Percentiles rank a stretch among this genome's conserved stretches.
Conservation (phyloP, 1,140 invertebrate species). For the Aphelinus atriplicis region DNA sequence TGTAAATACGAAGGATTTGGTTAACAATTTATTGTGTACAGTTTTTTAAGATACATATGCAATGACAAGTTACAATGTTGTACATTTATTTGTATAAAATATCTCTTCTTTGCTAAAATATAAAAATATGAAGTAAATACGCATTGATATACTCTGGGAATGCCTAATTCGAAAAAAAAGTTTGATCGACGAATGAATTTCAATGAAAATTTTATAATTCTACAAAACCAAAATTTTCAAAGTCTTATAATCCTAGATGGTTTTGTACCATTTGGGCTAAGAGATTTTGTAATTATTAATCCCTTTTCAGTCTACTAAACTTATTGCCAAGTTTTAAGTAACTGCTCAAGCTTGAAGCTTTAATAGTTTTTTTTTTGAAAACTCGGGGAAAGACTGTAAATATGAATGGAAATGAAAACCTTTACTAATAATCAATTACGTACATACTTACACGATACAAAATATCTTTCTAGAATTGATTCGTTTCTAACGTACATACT, state of each 20-base stretch:
- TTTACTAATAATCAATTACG: too few relatives aligned
- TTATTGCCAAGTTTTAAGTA: not conserved
- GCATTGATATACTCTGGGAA: constrained; percentile 8
- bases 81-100: constrained; percentile 34
- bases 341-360: too few relatives aligned
- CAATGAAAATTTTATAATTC: not conserved
- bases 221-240: not conserved
- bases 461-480: too few relatives aligned
- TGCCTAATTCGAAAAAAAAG: constrained; percentile 8
- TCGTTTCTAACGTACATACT: too few relatives aligned
- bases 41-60: constrained; percentile 28
- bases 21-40: constrained; percentile 36
- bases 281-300: not conserved
- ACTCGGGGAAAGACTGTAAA: too few relatives aligned
- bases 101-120: constrained; percentile 30
- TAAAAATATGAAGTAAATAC: constrained; percentile 35
- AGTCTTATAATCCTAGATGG: constrained; percentile 8
- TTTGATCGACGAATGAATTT: not conserved
- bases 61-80: constrained; percentile 20
- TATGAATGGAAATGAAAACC: too few relatives aligned
- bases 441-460: too few relatives aligned
- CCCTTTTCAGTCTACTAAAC: not conserved
- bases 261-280: not conserved
- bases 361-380: too few relatives aligned
- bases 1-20: constrained; percentile 21